Percentiles rank a stretch among this genome's conserved stretches.
These are phyloP conservation scores for Xanthia icteritia DNA, from an alignment of 2,888 invertebrate genomes.

Conservation along the genomic window DNA sequence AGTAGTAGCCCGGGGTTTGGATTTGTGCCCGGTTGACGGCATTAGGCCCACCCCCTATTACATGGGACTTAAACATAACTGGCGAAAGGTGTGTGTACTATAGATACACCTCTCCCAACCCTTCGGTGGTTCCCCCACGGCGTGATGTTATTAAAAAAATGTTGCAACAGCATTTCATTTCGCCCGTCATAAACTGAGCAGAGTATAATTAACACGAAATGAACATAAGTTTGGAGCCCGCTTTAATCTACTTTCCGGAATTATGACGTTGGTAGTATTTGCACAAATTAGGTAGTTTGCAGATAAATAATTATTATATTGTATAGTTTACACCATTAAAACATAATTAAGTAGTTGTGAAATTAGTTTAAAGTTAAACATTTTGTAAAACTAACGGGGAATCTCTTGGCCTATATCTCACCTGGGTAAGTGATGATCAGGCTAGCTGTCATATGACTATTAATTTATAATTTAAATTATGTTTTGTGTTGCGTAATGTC, in stretches of 20 bases:
- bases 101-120: too few species aligned
- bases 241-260: conserved; percentile 12
- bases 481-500: too few species aligned
- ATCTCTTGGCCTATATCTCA: too few species aligned
- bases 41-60: too few species aligned
- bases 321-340: neutral
- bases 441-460: too few species aligned
- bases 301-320: neutral
- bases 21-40: too few species aligned
- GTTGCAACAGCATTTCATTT: neutral
- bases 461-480: too few species aligned
- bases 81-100: too few species aligned
- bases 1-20: too few species aligned
- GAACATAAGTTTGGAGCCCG: conserved; percentile 2
- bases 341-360: neutral
- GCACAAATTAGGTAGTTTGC: conserved; percentile 10
- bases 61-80: too few species aligned
- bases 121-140: too few species aligned
- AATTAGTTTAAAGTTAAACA: neutral
- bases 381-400: neutral
- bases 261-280: conserved; percentile 5
- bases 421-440: too few species aligned
- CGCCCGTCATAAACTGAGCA: neutral
- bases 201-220: conserved; percentile 11
- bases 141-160: neutral